Conservation (phyloP, 2,113 vertebrate species). For the Lophotis ruficrista region DNA sequence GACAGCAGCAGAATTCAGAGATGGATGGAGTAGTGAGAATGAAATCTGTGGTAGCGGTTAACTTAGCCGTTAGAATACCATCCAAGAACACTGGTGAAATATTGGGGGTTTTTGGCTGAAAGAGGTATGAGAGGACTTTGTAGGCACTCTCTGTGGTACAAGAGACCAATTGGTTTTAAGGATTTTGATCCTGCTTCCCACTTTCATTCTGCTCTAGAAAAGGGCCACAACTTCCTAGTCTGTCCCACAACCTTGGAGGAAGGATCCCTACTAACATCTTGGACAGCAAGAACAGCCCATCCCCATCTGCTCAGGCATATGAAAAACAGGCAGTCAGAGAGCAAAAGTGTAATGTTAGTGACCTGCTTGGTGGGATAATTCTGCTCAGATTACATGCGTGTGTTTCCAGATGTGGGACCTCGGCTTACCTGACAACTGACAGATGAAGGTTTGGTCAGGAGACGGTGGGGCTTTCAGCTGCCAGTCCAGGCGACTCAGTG, state of each 20-base stretch:
- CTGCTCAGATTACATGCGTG: not conserved
- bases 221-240: not conserved
- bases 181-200: not conserved
- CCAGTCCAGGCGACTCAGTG: rapidly evolving
- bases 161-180: not conserved
- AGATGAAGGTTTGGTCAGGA: not conserved
- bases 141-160: not conserved
- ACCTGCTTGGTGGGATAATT: not conserved
- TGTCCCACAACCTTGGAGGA: not conserved
- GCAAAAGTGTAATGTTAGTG: not conserved
- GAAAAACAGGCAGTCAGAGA: not conserved
- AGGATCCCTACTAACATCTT: not conserved
- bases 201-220: not conserved
- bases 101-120: not conserved
- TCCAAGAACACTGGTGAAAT: not conserved
- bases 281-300: not conserved
- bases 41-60: not conserved
- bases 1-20: not conserved
- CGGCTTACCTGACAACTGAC: not conserved
- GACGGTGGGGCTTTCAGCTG: not conserved
- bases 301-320: not conserved
- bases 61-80: not conserved
- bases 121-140: not conserved
- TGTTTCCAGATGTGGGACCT: not conserved
- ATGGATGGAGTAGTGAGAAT: not conserved